These are phyloP conservation scores for Caenorhabditis briggsae DNA, from an alignment of 1,140 invertebrate species.

Conservation along the genomic window DNA sequence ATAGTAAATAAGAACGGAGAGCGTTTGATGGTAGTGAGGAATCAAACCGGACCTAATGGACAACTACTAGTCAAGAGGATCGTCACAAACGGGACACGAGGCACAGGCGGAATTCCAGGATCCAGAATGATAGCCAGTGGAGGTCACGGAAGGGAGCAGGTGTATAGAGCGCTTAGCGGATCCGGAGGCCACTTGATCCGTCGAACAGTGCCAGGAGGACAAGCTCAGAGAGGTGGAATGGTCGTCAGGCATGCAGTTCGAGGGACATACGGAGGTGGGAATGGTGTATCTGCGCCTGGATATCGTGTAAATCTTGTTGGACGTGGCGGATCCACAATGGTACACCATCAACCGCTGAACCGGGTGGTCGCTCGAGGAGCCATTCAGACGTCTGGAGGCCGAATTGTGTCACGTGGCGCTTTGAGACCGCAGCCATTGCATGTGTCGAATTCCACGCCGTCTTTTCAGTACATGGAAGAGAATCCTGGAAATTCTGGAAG, in stretches of 20 bases:
- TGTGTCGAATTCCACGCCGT: not conserved
- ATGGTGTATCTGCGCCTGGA: not conserved
- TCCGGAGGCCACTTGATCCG: too few relatives aligned
- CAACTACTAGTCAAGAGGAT: slow-evolving; percentile 9
- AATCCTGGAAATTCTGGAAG: not conserved
- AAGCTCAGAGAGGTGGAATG: not conserved
- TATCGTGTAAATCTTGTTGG: slow-evolving; percentile 24
- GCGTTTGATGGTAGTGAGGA: slow-evolving; percentile 35
- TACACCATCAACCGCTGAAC: slow-evolving; percentile 26
- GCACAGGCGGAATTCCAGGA: not conserved
- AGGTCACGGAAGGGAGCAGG: not conserved
- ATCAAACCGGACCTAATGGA: slow-evolving; percentile 48
- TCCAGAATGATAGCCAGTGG: not conserved
- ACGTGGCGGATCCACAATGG: slow-evolving; percentile 22
- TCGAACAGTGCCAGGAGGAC: not conserved
- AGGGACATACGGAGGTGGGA: not conserved
- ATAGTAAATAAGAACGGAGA: slow-evolving; percentile 24
- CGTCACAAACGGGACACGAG: not conserved
- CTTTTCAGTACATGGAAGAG: slow-evolving; percentile 38
- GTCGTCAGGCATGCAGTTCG: not conserved
- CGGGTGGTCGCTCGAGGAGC: not conserved
- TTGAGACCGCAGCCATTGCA: not conserved
- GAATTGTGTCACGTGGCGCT: not conserved
- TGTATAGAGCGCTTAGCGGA: too few relatives aligned
- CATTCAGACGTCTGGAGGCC: not conserved